phyloP scores from a whole-genome alignment of 1,140 invertebrate species.

The Zaprionus kolodkinae region DNA sequence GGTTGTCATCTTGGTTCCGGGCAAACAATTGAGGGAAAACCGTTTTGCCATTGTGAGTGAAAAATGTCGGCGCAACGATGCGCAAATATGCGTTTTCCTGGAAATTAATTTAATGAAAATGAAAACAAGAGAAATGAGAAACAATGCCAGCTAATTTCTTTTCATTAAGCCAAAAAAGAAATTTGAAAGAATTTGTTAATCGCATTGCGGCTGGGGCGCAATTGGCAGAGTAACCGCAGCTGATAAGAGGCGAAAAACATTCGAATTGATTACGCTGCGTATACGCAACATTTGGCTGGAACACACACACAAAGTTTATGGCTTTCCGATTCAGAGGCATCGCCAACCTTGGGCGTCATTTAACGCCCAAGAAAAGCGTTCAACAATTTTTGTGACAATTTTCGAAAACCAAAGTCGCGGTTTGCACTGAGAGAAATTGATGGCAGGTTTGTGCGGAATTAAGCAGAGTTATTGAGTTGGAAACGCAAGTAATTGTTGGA shows the following conservation, averaged over 20 bases:
- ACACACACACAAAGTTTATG: slow-evolving; percentile 27
- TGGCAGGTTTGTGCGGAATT: background rate
- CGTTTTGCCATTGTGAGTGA: slow-evolving; percentile 58
- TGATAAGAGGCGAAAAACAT: slow-evolving; percentile 60
- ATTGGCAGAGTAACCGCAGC: slow-evolving; percentile 32
- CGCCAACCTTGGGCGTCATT: slow-evolving; percentile 35
- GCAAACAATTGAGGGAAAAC: slow-evolving; percentile 60
- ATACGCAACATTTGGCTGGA: slow-evolving; percentile 68
- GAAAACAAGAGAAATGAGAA: background rate
- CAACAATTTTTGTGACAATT: slow-evolving; percentile 12
- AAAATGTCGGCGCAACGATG: slow-evolving; percentile 42
- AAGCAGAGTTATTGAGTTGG: background rate
- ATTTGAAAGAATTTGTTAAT: slow-evolving; percentile 7
- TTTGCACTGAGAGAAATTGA: background rate
- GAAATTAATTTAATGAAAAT: slow-evolving; percentile 14
- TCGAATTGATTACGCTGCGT: slow-evolving; percentile 71
- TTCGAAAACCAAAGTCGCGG: background rate
- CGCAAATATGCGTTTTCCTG: slow-evolving; percentile 39
- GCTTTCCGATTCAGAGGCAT: slow-evolving; percentile 37
- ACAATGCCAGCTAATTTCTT: slow-evolving; percentile 11
- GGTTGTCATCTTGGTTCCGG: slow-evolving; percentile 40
- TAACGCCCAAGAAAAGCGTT: slow-evolving; percentile 19
- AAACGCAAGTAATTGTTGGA: background rate
- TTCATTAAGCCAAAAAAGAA: slow-evolving; percentile 25
- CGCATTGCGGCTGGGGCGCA: background rate